These are phyloP conservation scores for Ischnus inquisitorius DNA, from an alignment of 2,888 invertebrate species.

Conservation along the genomic window DNA sequence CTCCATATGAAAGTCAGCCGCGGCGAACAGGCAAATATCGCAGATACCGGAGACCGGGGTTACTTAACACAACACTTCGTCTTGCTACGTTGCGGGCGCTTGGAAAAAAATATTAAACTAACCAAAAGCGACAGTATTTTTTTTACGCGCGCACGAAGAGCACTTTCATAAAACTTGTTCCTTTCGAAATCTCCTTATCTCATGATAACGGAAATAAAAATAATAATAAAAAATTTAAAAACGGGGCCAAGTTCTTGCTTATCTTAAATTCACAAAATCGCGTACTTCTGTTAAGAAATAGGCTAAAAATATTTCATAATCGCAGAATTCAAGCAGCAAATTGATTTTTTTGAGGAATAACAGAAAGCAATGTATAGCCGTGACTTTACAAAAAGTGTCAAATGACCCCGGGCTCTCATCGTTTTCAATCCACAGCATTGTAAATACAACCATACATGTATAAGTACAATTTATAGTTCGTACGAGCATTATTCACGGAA, in stretches of 20 bases:
- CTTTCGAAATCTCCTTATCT: no score
- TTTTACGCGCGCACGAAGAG: no score
- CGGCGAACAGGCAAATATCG: not conserved
- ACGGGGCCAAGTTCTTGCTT: no score
- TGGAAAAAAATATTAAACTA: not conserved
- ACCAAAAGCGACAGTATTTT: no score
- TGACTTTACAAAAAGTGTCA: not conserved
- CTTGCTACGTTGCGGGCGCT: not conserved
- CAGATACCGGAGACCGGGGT: conserved; percentile 23
- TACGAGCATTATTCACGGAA: conserved; percentile 3
- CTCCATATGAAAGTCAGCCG: not conserved
- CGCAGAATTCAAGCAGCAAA: not conserved
- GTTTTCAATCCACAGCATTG: not conserved
- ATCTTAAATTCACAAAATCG: no score
- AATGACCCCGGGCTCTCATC: not conserved
- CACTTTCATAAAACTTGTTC: no score
- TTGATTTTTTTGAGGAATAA: not conserved
- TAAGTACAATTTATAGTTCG: not conserved
- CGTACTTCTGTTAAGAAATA: no score
- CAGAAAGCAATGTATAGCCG: not conserved
- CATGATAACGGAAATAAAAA: no score
- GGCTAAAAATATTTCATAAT: no score
- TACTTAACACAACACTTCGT: conserved; percentile 22
- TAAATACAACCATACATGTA: conserved; percentile 43
- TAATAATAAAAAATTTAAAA: no score